phyloP scores from a whole-genome alignment of 2,888 invertebrate genomes.

The Lasioglossum vierecki region DNA sequence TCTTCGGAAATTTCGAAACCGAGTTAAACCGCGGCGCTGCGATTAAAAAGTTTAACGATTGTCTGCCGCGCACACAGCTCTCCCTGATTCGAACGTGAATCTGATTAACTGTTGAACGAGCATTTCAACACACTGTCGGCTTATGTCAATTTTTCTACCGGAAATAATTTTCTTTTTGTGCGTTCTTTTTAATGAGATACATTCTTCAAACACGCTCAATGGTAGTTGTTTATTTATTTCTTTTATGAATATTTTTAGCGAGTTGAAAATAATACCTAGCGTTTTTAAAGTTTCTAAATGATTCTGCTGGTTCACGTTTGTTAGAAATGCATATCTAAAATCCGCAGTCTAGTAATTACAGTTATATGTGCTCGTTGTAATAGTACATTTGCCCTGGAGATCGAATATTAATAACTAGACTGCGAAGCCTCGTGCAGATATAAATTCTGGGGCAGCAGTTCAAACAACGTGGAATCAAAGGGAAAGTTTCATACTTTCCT shows the following conservation, averaged over 20 bases:
- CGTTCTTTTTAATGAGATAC: background rate
- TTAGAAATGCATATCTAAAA: no score
- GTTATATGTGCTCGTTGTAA: background rate
- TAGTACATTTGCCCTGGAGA: background rate
- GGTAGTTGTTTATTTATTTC: background rate
- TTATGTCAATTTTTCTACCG: background rate
- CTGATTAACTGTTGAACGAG: background rate
- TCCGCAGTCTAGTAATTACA: no score
- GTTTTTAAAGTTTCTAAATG: no score
- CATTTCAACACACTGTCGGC: background rate
- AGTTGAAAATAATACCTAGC: background rate
- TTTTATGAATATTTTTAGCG: no score
- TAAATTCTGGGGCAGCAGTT: background rate
- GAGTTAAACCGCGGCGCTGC: background rate
- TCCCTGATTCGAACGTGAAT: background rate
- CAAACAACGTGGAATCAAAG: background rate
- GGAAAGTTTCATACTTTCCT: no score
- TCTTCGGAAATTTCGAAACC: slow-evolving; percentile 10
- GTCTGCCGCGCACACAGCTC: background rate
- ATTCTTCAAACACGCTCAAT: background rate
- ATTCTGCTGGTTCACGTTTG: no score
- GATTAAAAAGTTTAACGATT: slow-evolving; percentile 25
- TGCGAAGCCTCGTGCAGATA: background rate
- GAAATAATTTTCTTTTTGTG: background rate
- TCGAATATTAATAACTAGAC: background rate